Base-by-base conservation (phyloP, 2,888 invertebrate species). In the Syrista parreyssii region DNA sequence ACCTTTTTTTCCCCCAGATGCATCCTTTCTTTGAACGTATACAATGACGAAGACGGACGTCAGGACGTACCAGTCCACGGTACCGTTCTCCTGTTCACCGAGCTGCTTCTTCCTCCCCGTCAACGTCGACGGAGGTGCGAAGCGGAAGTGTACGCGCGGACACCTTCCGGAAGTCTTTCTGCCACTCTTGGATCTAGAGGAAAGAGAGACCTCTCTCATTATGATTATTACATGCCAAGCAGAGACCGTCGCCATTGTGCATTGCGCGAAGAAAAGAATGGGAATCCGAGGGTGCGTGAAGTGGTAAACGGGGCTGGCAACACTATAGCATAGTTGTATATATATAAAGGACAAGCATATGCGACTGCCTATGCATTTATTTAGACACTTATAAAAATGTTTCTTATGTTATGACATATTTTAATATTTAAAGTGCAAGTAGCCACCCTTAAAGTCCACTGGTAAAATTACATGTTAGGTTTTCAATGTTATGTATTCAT, bases 61-160 rank as follows among this genome's bases (percentile, higher is more conserved):
- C 32, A 71, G 71, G 71, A 15, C 71, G 71, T 32, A 33, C 71
- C 23, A 71, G 32, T 31, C 31, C 33, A 33, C 31, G 32, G 12
- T 71, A 31, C 32, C 71, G 71, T 31, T 71, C 33, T 33, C 71
- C 32, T 73, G 81, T 79, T 80, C 81, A 86, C 84, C 85, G 83
- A 82, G 81, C 84, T 82, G 83, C 82, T 82, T 55, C 55, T 23
- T 23, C 23, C 23, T 55, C 23, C 9, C 55, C 32, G 71, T 31
- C 71, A 30, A 31, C 71, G 82, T 81, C 78, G 83, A 33, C 83
- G 82, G 84, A 88, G 88, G 90, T 88, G 89, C 82, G 83, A 89
- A 85, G 84, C 88, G 87, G 86, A 87, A 87, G 85, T 84, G 80
- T 84, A 89, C 88, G 89, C 89, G 81, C 86, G 86, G 87, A 89